These are phyloP conservation scores for Sesamia inferens DNA, from an alignment of 2,888 invertebrate genomes.

Conservation along the genomic window DNA sequence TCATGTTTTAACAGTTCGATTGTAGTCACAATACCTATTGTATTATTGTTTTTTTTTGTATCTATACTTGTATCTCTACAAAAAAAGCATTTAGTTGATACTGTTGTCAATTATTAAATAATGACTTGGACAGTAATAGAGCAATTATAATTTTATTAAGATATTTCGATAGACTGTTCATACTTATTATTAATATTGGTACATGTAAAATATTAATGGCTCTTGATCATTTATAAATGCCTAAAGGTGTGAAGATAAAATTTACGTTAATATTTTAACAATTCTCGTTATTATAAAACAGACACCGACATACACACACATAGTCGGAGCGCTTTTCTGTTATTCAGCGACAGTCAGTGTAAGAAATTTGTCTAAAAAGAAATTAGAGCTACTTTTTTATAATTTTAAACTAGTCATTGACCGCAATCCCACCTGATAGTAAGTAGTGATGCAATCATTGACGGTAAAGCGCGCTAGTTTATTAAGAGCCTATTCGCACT, in stretches of 20 bases:
- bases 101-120: slow-evolving; percentile 35
- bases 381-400: too few relatives aligned
- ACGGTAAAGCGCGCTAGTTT: too few relatives aligned
- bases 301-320: too few relatives aligned
- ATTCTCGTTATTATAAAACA: background rate
- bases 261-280: slow-evolving; percentile 57
- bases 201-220: slow-evolving; percentile 68
- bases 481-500: too few relatives aligned
- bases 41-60: slow-evolving; percentile 20
- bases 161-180: slow-evolving; percentile 15
- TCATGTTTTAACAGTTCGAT: slow-evolving; percentile 12
- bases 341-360: too few relatives aligned
- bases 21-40: slow-evolving; percentile 15
- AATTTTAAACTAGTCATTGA: too few relatives aligned
- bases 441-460: too few relatives aligned
- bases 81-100: slow-evolving; percentile 31
- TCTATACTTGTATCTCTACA: background rate
- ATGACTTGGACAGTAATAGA: slow-evolving; percentile 21
- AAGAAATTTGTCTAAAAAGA: too few relatives aligned
- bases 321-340: too few relatives aligned
- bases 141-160: slow-evolving; percentile 30
- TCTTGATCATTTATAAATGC: slow-evolving; percentile 65
- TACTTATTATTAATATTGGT: slow-evolving; percentile 9
- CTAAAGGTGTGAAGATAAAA: slow-evolving; percentile 57
- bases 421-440: too few relatives aligned